Percentiles rank a stretch among this genome's conserved stretches.
Evolutionary conservation across 30 jellyfish, hydroid and myxozoan genomes (phyloP).

Genomic region (Nemopilema nomurai): DNA sequence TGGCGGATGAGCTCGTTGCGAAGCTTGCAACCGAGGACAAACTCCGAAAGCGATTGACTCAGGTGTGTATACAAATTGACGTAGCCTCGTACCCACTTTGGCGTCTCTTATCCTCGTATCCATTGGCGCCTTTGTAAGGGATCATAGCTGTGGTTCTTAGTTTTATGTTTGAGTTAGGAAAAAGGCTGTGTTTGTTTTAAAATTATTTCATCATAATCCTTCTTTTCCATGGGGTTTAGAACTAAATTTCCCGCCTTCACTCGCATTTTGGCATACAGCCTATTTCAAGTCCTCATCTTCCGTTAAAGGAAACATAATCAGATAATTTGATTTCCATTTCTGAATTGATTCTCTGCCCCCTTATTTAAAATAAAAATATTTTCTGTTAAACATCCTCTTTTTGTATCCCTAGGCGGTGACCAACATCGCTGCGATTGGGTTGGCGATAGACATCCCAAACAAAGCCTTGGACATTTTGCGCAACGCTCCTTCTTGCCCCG

Average conservation of each 20-base stretch:
- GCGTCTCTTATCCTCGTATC: too few species aligned
- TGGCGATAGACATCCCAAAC: conserved; percentile 83
- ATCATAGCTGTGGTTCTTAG: too few species aligned
- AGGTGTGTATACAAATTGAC: conserved; percentile 48
- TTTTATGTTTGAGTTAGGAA: too few species aligned
- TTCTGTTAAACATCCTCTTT: not conserved
- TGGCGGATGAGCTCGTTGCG: conserved; percentile 91
- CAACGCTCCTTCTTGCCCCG: conserved; percentile 68
- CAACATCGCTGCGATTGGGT: conserved; percentile 87
- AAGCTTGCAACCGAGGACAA: conserved; percentile 88
- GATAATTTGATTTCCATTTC: not conserved
- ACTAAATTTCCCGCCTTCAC: not conserved
- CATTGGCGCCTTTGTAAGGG: too few species aligned
- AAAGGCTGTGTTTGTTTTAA: too few species aligned
- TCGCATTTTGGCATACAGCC: not conserved
- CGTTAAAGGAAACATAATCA: not conserved
- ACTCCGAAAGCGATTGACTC: conserved; percentile 74
- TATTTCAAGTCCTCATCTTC: not conserved
- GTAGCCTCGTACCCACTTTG: too few species aligned
- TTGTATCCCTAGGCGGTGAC: conserved; percentile 55
- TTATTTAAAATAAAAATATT: not conserved
- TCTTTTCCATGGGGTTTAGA: too few species aligned
- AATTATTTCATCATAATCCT: too few species aligned
- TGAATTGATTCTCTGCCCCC: not conserved
- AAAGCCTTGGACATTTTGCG: conserved; percentile 79